A percentile compares a stretch with the other conserved stretches of the same genome.
Conservation (phyloP, 2,888 invertebrate species). For the Pemphredon lugubris region DNA sequence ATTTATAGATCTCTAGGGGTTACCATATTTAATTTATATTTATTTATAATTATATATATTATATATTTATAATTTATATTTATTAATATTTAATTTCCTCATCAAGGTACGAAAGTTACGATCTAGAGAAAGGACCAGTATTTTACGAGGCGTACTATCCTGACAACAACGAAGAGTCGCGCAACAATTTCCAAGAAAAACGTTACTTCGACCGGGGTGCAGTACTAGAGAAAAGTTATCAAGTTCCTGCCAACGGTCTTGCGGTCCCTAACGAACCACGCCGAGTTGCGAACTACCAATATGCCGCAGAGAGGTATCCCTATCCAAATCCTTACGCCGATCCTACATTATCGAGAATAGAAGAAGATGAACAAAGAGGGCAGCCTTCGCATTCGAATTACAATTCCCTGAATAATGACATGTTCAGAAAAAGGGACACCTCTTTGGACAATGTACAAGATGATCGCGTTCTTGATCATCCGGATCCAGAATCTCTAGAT, state of each 20-base stretch:
- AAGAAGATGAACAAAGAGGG: background rate
- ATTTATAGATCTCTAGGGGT: too few species aligned
- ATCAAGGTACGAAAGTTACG: slow-evolving; percentile 66
- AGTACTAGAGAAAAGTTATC: slow-evolving; percentile 64
- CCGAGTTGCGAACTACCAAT: background rate
- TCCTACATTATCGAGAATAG: too few species aligned
- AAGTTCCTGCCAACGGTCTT: slow-evolving; percentile 52
- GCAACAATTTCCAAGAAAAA: slow-evolving; percentile 40
- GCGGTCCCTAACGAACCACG: slow-evolving; percentile 1
- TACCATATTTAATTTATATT: too few species aligned
- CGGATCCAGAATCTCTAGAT: slow-evolving; percentile 2
- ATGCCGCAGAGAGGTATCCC: background rate
- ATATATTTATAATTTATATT: too few species aligned
- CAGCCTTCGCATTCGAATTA: background rate
- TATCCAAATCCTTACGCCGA: too few species aligned
- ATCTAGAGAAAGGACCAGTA: slow-evolving; percentile 70
- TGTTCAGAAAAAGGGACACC: background rate
- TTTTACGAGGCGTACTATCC: slow-evolving; percentile 75
- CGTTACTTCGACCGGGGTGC: slow-evolving; percentile 54
- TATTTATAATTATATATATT: too few species aligned
- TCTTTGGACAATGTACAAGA: too few species aligned
- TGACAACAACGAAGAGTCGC: slow-evolving; percentile 49
- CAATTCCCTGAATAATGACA: background rate
- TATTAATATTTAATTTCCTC: too few species aligned
- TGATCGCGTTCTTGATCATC: too few species aligned